Base-by-base conservation (phyloP, 2,888 invertebrate genomes). In the Terebella lapidaria region DNA sequence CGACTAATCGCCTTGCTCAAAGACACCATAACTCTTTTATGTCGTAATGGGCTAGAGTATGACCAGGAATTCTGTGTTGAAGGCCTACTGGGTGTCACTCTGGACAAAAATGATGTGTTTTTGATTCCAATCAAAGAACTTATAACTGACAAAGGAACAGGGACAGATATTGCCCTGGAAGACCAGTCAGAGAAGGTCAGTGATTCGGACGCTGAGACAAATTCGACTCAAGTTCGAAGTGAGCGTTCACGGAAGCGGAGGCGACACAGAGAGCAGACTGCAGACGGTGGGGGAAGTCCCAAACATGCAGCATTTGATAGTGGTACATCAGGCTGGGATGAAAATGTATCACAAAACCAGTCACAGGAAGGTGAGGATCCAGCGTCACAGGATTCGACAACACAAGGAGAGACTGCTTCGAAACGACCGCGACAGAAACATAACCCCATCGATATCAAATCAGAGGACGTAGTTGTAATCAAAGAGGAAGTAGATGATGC, bases 111-210 rank as follows among this genome's bases (percentile, higher is more conserved):
- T 10, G 46, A 56, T 24, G 56, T 56, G 20, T 56, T 56, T 56
- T 26, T 56, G 18, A 29, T 56, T 46, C 45, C 25, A n/a, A 56
- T 56, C 47, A 56, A 56, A 26, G 56, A 56, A n/a, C 42, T 35
- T 10, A n/a, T 35, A 35, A 35, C 10, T 35, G 42, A 35, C 42
- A 35, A 35, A n/a, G 42, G 42, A 35, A n/a, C n/a, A 15, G 42
- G 42, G n/a, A 35, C 42, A 35, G 42, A 35, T 35, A n/a, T 15
- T 35, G 42, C 10, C n/a, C 10, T n/a, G n/a, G 10, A 15, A n/a
- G 10, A 35, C 42, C 10, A 10, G n/a, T 35, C 42, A 35, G 10
- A 35, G 42, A 35, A 10, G 10, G 42, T 15, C n/a, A n/a, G 10
- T 35, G 42, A 35, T n/a, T 15, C n/a, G 10, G n/a, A n/a, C n/a